These are phyloP conservation scores for Oceanites oceanicus DNA, from an alignment of 2,113 vertebrate genomes.

Conservation along the genomic window DNA sequence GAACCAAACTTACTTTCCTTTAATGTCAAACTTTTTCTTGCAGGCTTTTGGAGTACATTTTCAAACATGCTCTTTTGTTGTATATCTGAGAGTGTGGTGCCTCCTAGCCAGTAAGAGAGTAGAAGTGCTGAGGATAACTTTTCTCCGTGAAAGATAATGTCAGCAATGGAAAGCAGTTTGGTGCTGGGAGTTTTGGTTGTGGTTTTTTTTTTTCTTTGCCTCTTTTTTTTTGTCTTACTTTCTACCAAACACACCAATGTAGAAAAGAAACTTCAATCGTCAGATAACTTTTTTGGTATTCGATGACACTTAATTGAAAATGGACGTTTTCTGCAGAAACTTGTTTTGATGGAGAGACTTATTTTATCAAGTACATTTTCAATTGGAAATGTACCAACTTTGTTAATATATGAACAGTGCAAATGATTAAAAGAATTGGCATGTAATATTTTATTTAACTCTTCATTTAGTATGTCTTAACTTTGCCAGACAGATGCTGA, in stretches of 20 bases:
- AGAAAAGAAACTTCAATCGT: background rate
- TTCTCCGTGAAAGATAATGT: background rate
- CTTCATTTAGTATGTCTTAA: background rate
- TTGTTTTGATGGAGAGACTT: background rate
- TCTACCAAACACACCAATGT: background rate
- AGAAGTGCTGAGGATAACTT: background rate
- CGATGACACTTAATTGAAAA: background rate
- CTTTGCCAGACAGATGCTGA: slow-evolving; percentile 1
- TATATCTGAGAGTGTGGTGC: background rate
- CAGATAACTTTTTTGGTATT: background rate
- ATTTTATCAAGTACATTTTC: slow-evolving; percentile 1
- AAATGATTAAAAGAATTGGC: background rate
- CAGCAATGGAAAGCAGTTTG: background rate
- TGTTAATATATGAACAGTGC: background rate
- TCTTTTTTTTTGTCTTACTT: background rate
- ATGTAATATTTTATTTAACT: slow-evolving; percentile 24
- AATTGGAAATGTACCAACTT: background rate
- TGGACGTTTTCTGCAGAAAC: background rate
- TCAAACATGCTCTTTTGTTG: background rate
- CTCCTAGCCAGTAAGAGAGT: background rate
- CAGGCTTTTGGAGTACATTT: background rate
- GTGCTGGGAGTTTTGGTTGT: background rate
- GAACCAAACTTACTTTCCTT: background rate
- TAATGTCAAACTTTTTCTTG: background rate
- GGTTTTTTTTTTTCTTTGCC: background rate